phyloP scores from a whole-genome alignment of 2,888 invertebrate genomes.

The Rotaria socialis region DNA sequence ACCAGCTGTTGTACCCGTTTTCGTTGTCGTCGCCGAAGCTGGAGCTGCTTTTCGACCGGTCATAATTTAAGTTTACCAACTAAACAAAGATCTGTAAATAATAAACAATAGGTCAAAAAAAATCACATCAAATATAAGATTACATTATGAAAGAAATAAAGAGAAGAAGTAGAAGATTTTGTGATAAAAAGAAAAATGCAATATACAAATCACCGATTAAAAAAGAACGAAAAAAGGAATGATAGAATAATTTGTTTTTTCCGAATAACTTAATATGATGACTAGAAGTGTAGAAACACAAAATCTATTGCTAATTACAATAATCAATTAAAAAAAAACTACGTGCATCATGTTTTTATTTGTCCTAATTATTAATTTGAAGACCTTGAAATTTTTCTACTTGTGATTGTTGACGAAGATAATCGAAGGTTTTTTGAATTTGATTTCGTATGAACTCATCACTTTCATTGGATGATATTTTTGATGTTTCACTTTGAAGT shows the following conservation, averaged over 20 bases:
- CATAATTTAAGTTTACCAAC: background rate
- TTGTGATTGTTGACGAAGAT: conserved; percentile 7
- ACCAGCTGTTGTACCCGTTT: background rate
- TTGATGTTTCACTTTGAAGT: background rate
- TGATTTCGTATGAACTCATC: background rate
- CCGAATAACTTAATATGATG: background rate
- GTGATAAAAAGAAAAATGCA: conserved; percentile 13
- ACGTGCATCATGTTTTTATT: background rate
- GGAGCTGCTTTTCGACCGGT: background rate
- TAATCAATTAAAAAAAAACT: background rate
- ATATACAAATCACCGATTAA: conserved; percentile 20
- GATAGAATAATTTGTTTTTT: background rate
- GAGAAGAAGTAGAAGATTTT: background rate
- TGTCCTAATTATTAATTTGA: background rate
- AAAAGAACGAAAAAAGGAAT: background rate
- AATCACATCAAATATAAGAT: background rate
- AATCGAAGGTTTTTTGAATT: conserved; percentile 1
- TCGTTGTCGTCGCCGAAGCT: background rate
- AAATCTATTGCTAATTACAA: conserved; percentile 26
- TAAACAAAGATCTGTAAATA: background rate
- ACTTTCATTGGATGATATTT: background rate
- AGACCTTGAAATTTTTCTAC: conserved; percentile 30
- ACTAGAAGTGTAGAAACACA: background rate
- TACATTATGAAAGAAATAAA: background rate
- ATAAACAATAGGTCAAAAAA: background rate